These are phyloP conservation scores for Enteromius mattozi DNA, from an alignment of 2,797 vertebrate genomes.

Conservation along the genomic window DNA sequence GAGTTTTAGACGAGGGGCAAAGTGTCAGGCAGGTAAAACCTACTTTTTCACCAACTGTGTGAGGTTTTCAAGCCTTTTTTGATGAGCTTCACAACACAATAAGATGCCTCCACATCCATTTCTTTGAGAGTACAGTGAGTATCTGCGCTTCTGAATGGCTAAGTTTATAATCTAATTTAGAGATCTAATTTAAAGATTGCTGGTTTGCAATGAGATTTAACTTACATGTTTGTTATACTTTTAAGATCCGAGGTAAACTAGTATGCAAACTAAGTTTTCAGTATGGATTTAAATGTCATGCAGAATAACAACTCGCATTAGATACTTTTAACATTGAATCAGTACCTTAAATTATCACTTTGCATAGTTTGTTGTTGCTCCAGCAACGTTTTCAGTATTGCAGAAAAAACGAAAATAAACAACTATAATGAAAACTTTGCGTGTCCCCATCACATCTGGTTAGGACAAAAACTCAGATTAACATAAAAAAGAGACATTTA, in stretches of 20 bases:
- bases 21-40: background rate
- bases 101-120: background rate
- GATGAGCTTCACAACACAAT: background rate
- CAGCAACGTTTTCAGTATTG: background rate
- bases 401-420: background rate
- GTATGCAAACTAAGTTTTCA: background rate
- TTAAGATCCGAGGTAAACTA: background rate
- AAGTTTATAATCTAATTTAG: background rate
- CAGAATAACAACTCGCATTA: background rate
- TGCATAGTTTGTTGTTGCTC: background rate
- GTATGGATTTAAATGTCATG: background rate
- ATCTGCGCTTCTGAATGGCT: too few species aligned
- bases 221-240: background rate
- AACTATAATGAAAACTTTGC: too few species aligned
- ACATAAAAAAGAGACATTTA: too few species aligned
- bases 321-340: background rate
- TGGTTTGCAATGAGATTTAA: background rate
- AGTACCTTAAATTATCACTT: background rate
- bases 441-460: too few species aligned
- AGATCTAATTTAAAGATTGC: background rate
- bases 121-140: too few species aligned
- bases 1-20: background rate
- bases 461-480: too few species aligned
- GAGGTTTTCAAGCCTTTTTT: background rate
- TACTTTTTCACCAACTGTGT: too few species aligned